Conservation (phyloP, 2,888 invertebrate species). For the Idaea straminata region DNA sequence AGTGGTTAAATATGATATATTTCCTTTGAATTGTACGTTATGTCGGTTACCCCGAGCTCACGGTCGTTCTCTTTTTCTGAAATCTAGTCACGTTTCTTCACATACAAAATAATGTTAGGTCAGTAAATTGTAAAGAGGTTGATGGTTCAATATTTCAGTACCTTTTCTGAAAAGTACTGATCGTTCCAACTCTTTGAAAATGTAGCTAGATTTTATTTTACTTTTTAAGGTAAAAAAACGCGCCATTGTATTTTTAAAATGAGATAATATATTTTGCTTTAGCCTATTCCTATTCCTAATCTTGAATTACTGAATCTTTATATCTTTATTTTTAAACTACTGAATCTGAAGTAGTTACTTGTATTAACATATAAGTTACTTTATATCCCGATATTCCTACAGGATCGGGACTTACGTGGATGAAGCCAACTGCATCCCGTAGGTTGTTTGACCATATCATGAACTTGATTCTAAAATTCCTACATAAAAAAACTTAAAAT, state of each 20-base stretch:
- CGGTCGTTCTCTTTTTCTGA: constrained; percentile 22
- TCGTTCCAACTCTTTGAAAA: neutral
- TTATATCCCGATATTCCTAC: no score
- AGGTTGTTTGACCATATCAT: no score
- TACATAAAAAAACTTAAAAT: no score
- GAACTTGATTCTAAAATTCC: no score
- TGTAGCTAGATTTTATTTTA: neutral
- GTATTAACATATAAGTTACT: no score
- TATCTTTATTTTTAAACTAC: no score
- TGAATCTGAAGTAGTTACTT: no score
- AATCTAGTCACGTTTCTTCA: constrained; percentile 45
- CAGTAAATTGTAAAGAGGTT: constrained; percentile 40
- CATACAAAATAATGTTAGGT: constrained; percentile 45
- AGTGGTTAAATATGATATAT: no score
- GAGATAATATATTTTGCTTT: neutral
- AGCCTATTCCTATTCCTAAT: no score
- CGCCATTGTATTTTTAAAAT: neutral
- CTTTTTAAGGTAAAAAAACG: neutral
- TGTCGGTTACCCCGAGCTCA: neutral
- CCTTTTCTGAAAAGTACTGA: constrained; percentile 3
- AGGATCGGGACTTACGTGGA: no score
- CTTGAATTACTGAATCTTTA: no score
- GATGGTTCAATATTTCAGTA: constrained; percentile 11
- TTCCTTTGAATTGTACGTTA: neutral
- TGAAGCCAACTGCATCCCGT: no score